phyloP scores from a whole-genome alignment of 1,140 invertebrate genomes.

The Bombyx mori region ASM3026992v2 NC_085112.1:7184501-7185000 shows the following conservation, averaged over 20 bases:
- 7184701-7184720: slow-evolving; percentile 51
- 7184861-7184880: no score
- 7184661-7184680: slow-evolving; percentile 57
- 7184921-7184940: slow-evolving; percentile 15
- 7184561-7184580: no score
- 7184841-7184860: no score
- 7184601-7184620: slow-evolving; percentile 11
- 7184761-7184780: slow-evolving; percentile 33
- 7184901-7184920: slow-evolving; percentile 4
- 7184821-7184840: no score
- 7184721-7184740: slow-evolving; percentile 59
- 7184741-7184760: slow-evolving; percentile 45
- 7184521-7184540: no score
- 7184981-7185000: slow-evolving; percentile 45
- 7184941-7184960: slow-evolving; percentile 28
- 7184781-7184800: not conserved
- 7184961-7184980: slow-evolving; percentile 40
- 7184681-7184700: slow-evolving; percentile 44
- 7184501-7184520: no score
- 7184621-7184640: slow-evolving; percentile 56
- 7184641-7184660: slow-evolving; percentile 42
- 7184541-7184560: no score
- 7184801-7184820: no score
- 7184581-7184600: not conserved
- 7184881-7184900: no score